Evolutionary conservation across 2,888 invertebrate species (phyloP).

Genomic region (Apamea sordens): DNA sequence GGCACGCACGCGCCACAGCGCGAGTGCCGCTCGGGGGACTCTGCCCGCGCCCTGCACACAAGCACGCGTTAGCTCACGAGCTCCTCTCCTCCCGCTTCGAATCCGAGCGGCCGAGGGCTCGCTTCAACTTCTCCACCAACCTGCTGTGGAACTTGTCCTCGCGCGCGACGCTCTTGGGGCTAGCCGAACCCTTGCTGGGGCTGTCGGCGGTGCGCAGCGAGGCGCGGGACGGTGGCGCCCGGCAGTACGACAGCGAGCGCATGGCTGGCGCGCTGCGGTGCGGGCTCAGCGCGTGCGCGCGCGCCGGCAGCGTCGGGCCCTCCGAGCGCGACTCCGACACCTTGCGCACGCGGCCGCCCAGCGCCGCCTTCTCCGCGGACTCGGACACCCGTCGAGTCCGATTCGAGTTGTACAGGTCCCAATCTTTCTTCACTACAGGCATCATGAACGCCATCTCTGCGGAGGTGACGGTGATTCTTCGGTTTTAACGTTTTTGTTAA

Average conservation of each 20-base stretch:
- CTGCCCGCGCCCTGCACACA: conserved; percentile 89
- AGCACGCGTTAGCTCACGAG: conserved; percentile 90
- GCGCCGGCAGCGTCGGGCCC: conserved; percentile 92
- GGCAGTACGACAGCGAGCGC: conserved; percentile 90
- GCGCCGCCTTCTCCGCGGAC: conserved; percentile 86
- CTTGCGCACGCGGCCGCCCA: conserved; percentile 91
- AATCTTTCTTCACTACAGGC: conserved; percentile 98
- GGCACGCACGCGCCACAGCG: conserved; percentile 88
- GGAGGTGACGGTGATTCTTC: conserved; percentile 83
- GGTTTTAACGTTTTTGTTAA: conserved; percentile 85
- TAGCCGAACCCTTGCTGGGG: conserved; percentile 92
- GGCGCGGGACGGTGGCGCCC: conserved; percentile 90
- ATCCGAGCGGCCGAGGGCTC: conserved; percentile 91
- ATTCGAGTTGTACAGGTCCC: conserved; percentile 97
- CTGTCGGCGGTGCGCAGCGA: conserved; percentile 92
- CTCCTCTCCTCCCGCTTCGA: conserved; percentile 86
- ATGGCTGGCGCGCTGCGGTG: conserved; percentile 93
- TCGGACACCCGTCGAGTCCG: conserved; percentile 94
- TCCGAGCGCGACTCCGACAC: conserved; percentile 94
- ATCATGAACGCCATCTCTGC: conserved; percentile 97
- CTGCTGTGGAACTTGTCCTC: conserved; percentile 94
- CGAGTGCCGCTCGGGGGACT: conserved; percentile 84
- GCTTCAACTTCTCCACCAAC: conserved; percentile 94
- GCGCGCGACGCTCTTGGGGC: conserved; percentile 91
- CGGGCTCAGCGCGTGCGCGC: conserved; percentile 88